These are phyloP conservation scores for Boulengeromyrus knoepffleri DNA, from an alignment of 2,113 vertebrate species.

Conservation along the genomic window DNA sequence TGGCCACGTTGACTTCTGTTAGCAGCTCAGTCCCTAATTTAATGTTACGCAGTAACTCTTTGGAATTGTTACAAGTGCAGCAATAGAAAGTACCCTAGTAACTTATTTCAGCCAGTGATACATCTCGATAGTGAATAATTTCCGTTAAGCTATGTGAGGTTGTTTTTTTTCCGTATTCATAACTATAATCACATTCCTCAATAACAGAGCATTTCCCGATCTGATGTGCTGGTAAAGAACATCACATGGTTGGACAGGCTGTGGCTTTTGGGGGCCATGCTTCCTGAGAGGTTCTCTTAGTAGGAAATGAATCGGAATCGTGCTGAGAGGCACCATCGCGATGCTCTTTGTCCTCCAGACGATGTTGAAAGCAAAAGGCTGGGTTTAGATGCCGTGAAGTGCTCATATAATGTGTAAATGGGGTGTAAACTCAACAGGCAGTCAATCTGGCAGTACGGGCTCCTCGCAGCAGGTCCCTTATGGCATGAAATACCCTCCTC, in stretches of 20 bases:
- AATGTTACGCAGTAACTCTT: not conserved
- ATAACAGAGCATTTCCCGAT: not conserved
- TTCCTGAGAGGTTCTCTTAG: not conserved
- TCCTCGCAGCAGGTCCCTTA: not conserved
- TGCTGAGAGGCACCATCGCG: not conserved
- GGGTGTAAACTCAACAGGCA: not conserved
- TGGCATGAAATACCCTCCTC: not conserved
- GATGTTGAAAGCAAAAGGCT: not conserved
- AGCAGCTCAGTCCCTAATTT: not conserved
- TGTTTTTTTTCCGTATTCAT: not conserved
- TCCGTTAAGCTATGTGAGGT: not conserved
- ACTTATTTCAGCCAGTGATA: not conserved
- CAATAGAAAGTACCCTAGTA: not conserved
- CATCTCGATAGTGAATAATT: not conserved
- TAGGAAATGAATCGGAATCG: not conserved
- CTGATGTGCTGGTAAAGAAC: not conserved
- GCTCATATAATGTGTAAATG: not conserved
- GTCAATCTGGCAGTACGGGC: not conserved
- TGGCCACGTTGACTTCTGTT: not conserved
- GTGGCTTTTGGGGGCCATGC: not conserved
- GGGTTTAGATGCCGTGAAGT: not conserved
- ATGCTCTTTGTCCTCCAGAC: not conserved
- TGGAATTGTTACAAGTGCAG: not conserved
- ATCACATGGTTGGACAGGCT: not conserved
- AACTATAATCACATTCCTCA: not conserved